phyloP scores from a whole-genome alignment of 2,113 vertebrate species.

The human region DNA sequence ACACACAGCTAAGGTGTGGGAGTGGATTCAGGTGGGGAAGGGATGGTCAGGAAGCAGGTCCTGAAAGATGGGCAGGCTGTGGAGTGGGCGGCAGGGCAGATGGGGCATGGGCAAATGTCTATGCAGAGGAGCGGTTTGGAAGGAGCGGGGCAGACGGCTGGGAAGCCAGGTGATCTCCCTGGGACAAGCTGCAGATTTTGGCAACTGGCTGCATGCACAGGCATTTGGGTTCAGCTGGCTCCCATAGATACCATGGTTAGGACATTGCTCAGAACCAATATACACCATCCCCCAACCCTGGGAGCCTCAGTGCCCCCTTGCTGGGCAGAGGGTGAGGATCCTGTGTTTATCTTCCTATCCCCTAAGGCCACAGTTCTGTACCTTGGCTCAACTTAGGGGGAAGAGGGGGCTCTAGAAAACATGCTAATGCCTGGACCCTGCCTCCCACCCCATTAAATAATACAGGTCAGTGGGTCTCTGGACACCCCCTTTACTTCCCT shows the following conservation, averaged over 20 bases:
- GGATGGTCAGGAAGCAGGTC: background rate
- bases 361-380: background rate
- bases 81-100: background rate
- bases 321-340: background rate
- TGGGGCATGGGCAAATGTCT: background rate
- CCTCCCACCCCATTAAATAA: background rate
- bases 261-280: background rate
- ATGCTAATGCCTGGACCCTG: background rate
- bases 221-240: background rate
- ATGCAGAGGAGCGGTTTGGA: background rate
- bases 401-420: background rate
- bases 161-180: background rate
- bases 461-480: background rate
- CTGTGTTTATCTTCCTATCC: background rate
- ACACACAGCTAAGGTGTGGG: background rate
- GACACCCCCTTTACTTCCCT: background rate
- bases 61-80: background rate
- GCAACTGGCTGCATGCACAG: background rate
- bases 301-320: background rate
- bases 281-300: background rate
- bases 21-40: background rate
- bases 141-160: background rate
- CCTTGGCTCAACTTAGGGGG: background rate
- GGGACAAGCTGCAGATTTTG: background rate
- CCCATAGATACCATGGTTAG: background rate